Evolutionary conservation across 2,888 invertebrate genomes (phyloP).

Genomic region (Ennomos quercinarius): DNA sequence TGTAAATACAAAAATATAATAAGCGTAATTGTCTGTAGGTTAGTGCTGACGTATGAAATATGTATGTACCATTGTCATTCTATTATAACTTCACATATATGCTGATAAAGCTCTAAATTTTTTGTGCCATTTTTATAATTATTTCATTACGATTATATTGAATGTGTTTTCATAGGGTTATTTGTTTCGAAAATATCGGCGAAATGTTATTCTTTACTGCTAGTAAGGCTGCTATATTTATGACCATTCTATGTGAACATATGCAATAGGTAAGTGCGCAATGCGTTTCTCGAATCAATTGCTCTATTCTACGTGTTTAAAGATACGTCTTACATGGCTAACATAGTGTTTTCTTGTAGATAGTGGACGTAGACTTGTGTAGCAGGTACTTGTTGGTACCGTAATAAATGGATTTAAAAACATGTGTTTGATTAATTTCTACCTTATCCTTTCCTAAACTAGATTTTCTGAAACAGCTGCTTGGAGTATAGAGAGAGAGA

Average conservation of each 20-base stretch:
- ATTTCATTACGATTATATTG: constrained; percentile 31
- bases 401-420: constrained; percentile 68
- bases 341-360: constrained; percentile 58
- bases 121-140: constrained; percentile 63
- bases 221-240: constrained; percentile 23
- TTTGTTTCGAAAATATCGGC: constrained; percentile 9
- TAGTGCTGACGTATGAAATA: constrained; percentile 35
- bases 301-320: constrained; percentile 16
- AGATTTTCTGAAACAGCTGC: too few species aligned
- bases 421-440: constrained; percentile 16
- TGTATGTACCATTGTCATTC: constrained; percentile 39
- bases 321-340: constrained; percentile 52
- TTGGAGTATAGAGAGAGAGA: too few species aligned
- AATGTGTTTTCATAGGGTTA: constrained; percentile 28
- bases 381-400: constrained; percentile 65
- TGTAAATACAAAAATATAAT: constrained; percentile 37
- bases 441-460: too few species aligned
- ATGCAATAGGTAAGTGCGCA: constrained; percentile 7
- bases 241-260: constrained; percentile 34
- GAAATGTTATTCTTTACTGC: constrained; percentile 15
- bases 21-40: constrained; percentile 8
- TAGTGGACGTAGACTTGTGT: constrained; percentile 46
- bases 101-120: constrained; percentile 59
- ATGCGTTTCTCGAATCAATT: constrained; percentile 5
- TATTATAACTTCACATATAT: constrained; percentile 40